A percentile compares a stretch with the other conserved stretches of the same genome.
Evolutionary conservation across 2,113 vertebrate species (phyloP).

Genomic region (Grallaria varia): DNA sequence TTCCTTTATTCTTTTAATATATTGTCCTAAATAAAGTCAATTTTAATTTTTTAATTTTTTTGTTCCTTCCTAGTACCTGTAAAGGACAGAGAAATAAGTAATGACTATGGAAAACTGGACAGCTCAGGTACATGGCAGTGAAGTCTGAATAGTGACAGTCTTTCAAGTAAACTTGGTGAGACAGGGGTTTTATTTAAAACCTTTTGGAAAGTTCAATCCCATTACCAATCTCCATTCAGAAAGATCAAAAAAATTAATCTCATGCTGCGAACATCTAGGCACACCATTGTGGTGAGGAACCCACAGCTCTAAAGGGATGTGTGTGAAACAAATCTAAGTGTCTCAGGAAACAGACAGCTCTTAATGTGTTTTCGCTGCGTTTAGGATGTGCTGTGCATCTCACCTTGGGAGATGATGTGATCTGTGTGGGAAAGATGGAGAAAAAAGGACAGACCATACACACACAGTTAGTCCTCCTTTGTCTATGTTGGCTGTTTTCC

Average conservation of each 20-base stretch:
- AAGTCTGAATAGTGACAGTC: background rate
- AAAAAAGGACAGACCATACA: background rate
- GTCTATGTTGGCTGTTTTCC: background rate
- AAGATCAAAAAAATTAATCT: background rate
- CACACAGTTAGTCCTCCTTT: background rate
- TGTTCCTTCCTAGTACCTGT: background rate
- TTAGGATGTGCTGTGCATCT: background rate
- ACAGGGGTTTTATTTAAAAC: background rate
- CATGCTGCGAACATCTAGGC: fast-evolving
- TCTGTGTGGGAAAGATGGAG: background rate
- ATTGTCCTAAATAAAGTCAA: background rate
- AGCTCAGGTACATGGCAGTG: background rate
- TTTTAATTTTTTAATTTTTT: background rate
- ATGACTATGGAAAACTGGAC: background rate
- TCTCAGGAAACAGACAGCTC: fast-evolving
- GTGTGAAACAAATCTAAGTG: background rate
- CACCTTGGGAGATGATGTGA: background rate
- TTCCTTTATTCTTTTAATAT: background rate
- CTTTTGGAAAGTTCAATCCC: background rate
- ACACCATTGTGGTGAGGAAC: background rate
- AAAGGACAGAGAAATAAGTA: background rate
- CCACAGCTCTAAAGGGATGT: background rate
- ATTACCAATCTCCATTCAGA: background rate
- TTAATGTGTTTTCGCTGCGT: background rate
- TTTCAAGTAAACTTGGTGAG: background rate